Evolutionary conservation across 2,113 vertebrate species (phyloP), one percentile per base, ranked within the genome.

Genomic region (Reinhardtius hippoglossoides): DNA sequence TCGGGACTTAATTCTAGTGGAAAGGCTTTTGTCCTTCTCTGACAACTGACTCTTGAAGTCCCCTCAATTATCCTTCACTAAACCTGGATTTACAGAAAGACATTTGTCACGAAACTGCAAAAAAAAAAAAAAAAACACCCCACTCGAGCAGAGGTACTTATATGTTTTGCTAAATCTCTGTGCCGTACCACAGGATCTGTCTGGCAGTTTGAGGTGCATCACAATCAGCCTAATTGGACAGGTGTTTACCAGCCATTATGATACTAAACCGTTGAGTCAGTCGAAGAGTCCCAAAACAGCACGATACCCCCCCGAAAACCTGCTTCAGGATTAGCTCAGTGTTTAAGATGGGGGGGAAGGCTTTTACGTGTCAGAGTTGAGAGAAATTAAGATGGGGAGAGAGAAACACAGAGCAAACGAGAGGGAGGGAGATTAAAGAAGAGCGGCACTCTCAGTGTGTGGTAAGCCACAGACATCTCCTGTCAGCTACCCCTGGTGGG

Each of bases 211-310:
- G 90, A 93, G 81, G 74, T 88, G 88, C 81, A 87, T 91, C 89
- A 88, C 87, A 91, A 91, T 91, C 91, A 88, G 83, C 66, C 88
- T 92, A 91, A 93, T 91, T 93, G 85, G 91, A 92, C 89, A 91
- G 91, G 89, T 93, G 89, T 90, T 90, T 89, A 83, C 76, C 37
- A 83, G 78, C 74, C 87, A 87, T 89, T 88, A 90, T 89, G 85
- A 88, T 85, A 74, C 80, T 87, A 90, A 91, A 92, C 79, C 64
- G 62, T 82, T 75, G 68, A 85, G 90, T 91, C 89, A 89, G 88
- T 61, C 86, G 65, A 81, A 81, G 88, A 80, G 80, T 50, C 89
- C 85, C 57, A 78, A 90, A 91, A 89, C 90, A 92, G 92, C 91
- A 83, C 13, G 92, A 86, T 31, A 67, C 82, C 82, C 78, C 70